Evolutionary conservation across 2,797 vertebrate genomes (phyloP), one percentile per base, ranked within the genome.

Genomic region (Thalassophryne amazonica): DNA sequence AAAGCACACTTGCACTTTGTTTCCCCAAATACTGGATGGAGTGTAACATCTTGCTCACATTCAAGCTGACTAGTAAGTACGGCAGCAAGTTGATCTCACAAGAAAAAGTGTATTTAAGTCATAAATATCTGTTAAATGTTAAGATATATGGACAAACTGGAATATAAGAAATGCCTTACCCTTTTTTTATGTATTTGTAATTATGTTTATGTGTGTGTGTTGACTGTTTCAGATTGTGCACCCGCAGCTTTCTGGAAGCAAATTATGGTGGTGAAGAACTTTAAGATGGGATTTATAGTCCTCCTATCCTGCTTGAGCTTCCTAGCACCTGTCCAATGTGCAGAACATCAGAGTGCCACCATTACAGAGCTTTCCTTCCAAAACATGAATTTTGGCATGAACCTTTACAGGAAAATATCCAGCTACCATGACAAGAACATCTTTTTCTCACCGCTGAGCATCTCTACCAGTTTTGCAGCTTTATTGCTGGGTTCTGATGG

Each of bases 331-430:
- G 33, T 41, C 39, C 34, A 67, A 21, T 72, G 76, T 79, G 53
- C 67, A 16, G 34, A 60, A 16, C 12, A 4, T 38, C 45, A 28
- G 11, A 32, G 24, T n/a, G 45, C 73, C 21, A 85, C 76, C 38
- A 73, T 91, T 35, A 65, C 69, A 13, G 70, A 93, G 52, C 90
- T 98, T 11, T 86, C 93, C 5, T 80, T 86, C 51, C 91, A 88
- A 68, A 95, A 91, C 37, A 86, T 85, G 35, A 89, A 94, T 73
- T 94, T 97, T 62, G 94, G 94, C 29, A 94, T 98, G 83, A 90
- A 92, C 42, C 88, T 97, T 30, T 96, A 97, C 64, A 85, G 91
- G 43, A 93, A 85, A 85, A 92, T 97, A 60, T 89, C 95, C 23
- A 69, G 76, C 70, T 88, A 78, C 47, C 88, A 96, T 0, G 94